Conservation (phyloP, 2,797 vertebrate genomes). For the Eremophila alpestris region DNA sequence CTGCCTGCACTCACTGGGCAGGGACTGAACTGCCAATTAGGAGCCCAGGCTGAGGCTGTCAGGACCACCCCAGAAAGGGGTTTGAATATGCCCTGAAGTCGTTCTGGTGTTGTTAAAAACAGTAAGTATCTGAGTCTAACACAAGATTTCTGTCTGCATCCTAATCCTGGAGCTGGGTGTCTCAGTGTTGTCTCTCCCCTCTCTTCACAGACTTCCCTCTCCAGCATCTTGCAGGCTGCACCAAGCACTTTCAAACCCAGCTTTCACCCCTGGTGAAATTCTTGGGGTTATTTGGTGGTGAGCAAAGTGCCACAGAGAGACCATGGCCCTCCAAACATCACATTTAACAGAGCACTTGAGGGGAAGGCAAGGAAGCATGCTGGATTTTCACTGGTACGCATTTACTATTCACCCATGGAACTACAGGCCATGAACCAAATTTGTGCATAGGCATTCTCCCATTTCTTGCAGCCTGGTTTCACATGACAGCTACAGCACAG, state of each 20-base stretch:
- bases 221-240: background rate
- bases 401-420: background rate
- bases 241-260: background rate
- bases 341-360: background rate
- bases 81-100: background rate
- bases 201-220: background rate
- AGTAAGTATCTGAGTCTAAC: background rate
- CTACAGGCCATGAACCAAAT: background rate
- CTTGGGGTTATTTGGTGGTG: background rate
- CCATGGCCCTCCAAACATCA: fast-evolving
- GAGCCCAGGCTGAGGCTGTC: background rate
- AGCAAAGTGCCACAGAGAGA: background rate
- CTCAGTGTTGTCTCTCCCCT: background rate
- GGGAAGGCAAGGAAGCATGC: background rate
- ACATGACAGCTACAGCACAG: background rate
- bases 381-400: background rate
- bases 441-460: background rate
- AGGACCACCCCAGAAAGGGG: background rate
- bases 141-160: background rate
- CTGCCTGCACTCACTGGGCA: background rate
- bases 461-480: background rate
- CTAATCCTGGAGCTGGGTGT: background rate
- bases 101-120: background rate
- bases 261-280: background rate
- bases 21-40: background rate